Percentiles rank a stretch among this genome's conserved stretches.
Conservation (phyloP, 2,113 vertebrate species). For the Podilymbus podiceps region DNA sequence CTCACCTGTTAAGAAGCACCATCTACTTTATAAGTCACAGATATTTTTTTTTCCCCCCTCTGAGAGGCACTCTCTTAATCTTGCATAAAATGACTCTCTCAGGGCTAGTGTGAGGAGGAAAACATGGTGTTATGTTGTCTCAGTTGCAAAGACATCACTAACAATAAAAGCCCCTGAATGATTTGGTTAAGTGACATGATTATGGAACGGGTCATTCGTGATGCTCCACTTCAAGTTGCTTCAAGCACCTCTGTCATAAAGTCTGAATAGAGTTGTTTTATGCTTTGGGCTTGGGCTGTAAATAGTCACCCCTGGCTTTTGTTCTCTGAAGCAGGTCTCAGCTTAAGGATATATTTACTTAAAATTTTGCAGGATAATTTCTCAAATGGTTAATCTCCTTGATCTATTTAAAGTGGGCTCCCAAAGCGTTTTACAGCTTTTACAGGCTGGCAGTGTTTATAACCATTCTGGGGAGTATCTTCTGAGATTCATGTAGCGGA, state of each 20-base stretch:
- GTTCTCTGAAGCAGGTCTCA: neutral
- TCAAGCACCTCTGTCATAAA: slow-evolving; percentile 1
- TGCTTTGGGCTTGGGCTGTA: neutral
- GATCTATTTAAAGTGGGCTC: slow-evolving; percentile 36
- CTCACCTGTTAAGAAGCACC: neutral
- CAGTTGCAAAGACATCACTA: neutral
- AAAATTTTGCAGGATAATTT: slow-evolving; percentile 15
- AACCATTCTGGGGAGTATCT: slow-evolving; percentile 54
- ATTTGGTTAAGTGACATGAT: slow-evolving; percentile 34
- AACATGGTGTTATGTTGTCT: slow-evolving; percentile 36
- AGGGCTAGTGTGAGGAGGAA: slow-evolving; percentile 14
- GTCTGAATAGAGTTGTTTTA: neutral
- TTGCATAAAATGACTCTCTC: slow-evolving; percentile 61
- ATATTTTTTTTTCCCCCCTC: neutral
- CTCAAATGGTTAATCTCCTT: slow-evolving; percentile 16
- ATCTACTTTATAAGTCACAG: neutral
- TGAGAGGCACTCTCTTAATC: slow-evolving; percentile 22
- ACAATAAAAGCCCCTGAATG: slow-evolving; percentile 34
- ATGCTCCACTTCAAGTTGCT: neutral
- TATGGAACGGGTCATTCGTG: neutral
- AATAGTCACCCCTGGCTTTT: slow-evolving; percentile 39
- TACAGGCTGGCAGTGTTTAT: slow-evolving; percentile 47
- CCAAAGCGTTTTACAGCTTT: slow-evolving; percentile 25
- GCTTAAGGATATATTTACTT: slow-evolving; percentile 46
- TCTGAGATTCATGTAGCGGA: slow-evolving; percentile 1